Evolutionary conservation across 2,888 invertebrate species (phyloP), one percentile per base, ranked within the genome.

Genomic region (Acleris literana): DNA sequence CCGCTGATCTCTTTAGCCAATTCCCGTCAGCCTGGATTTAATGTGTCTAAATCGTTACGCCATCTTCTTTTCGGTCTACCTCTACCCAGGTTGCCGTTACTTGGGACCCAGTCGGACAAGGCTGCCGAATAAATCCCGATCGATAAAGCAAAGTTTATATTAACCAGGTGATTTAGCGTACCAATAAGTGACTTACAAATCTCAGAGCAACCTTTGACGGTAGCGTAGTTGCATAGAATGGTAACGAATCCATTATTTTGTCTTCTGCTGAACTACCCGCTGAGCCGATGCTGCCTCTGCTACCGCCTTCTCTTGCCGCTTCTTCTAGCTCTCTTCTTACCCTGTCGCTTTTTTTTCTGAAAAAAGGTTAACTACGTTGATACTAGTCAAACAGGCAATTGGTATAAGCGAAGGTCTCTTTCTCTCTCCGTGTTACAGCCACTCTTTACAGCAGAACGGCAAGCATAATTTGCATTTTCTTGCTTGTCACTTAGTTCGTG

Each of bases 241-340:
- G 92, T 72, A 90, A 83, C 43, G 87, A 85, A 20, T 91, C 93
- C 70, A 86, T 76, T 46, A 86, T 85, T 76, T 86, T 91, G 58
- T 88, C 93, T 60, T 89, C 90, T 48, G 78, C 72, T 6, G 79
- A 85, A 74, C 85, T 84, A 71, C 84, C 90, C 46, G 78, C 88
- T 13, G 85, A 92, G 48, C 82, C 92, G 46, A 86, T 88, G 65
- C 88, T 90, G 74, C 88, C 87, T 54, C 90, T 79, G 70, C 88
- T 87, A 39, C 91, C 84, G 1, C 97, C 96, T 81, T 96, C 96
- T 71, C 94, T 91, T 0, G 97, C 97, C 20, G 98, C 98, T 81
- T 98, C 98, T 87, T 97, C 97, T 56, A 99, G 89, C 79, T 99
- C 98, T 84, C 96, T 96, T 80, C 97, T 96, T 84, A 99, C 94